Base-by-base conservation (phyloP, 2,888 invertebrate genomes). In the Ochropleura plecta region DNA sequence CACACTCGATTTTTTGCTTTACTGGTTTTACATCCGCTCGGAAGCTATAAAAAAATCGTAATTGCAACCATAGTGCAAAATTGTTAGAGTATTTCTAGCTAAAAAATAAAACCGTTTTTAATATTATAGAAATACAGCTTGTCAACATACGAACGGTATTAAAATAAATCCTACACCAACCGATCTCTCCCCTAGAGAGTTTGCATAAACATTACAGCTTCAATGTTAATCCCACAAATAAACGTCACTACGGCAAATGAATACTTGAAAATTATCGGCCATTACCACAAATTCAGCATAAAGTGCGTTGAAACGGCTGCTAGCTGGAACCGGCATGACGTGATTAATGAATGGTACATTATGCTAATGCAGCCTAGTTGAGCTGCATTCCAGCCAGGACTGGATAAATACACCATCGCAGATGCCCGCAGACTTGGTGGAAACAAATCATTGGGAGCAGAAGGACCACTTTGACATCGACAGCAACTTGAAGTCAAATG, bases 271-370 rank as follows among this genome's bases (percentile, higher is more conserved):
- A 82, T 82, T 85, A 85, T 85, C 73, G 57, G 55, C 82, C 73
- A 82, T 82, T 82, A 84, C 69, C 82, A 78, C 82, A 82, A 82
- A 85, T 85, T 85, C 82, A 82, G 79, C 82, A 73, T 83, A 73
- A 83, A 83, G 63, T 85, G 86, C 84, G 79, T 76, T 80, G 76
- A 86, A 79, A 83, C 53, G 75, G 71, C 81, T 86, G 75, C 78
- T 79, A 9, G 75, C 65, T 73, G 63, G 78, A 81, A 85, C 83
- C 83, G 80, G 81, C 85, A 70, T 66, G 68, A 79, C 57, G 78
- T 90, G 88, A 90, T 90, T 89, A 90, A 91, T 90, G 87, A 84
- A 86, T 86, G 82, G 84, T 85, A 85, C 85, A 88, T 86, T 90
- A 89, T 88, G 85, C 87, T 80, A 88, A 86, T 86, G 82, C 84